Conservation (phyloP, 2,797 vertebrate genomes). For the Sphaeramia orbicularis region DNA sequence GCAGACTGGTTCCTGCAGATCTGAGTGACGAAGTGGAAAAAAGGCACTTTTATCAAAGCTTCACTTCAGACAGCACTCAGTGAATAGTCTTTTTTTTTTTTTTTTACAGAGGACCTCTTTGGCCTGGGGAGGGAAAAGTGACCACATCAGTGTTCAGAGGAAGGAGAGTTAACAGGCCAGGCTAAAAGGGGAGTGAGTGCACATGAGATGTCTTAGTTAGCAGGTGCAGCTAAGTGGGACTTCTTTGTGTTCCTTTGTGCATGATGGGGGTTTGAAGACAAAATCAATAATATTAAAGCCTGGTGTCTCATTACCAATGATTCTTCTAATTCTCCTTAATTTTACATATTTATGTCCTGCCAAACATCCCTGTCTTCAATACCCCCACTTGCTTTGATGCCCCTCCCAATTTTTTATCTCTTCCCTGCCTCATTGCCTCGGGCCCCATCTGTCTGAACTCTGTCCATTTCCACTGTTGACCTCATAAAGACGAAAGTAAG, state of each 20-base stretch:
- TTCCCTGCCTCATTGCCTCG: constrained; percentile 55
- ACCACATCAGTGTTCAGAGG: constrained; percentile 52
- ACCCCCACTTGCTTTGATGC: constrained; percentile 38
- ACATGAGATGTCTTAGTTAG: constrained; percentile 37
- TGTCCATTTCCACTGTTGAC: constrained; percentile 78
- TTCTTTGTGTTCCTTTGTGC: constrained; percentile 36
- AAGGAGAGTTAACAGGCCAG: constrained; percentile 51
- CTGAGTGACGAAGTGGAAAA: constrained; percentile 71
- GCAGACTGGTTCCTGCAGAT: constrained; percentile 67
- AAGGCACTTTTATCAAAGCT: constrained; percentile 69
- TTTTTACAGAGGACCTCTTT: constrained; percentile 54
- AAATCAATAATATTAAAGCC: constrained; percentile 31
- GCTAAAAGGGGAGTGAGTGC: constrained; percentile 11
- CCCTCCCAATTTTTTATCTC: constrained; percentile 43
- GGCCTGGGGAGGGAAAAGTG: constrained; percentile 44
- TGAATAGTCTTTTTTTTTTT: constrained; percentile 59
- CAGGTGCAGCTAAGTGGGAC: constrained; percentile 44
- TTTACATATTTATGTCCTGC: constrained; percentile 52
- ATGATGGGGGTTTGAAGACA: constrained; percentile 53
- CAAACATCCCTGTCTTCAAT: constrained; percentile 30
- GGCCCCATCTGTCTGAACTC: constrained; percentile 76
- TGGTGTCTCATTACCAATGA: constrained; percentile 25
- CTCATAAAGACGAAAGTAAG: constrained; percentile 81
- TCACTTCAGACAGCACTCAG: constrained; percentile 70
- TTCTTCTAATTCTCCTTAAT: constrained; percentile 41